Base-by-base conservation (phyloP, 2,113 vertebrate genomes). In the Sorex araneus region DNA sequence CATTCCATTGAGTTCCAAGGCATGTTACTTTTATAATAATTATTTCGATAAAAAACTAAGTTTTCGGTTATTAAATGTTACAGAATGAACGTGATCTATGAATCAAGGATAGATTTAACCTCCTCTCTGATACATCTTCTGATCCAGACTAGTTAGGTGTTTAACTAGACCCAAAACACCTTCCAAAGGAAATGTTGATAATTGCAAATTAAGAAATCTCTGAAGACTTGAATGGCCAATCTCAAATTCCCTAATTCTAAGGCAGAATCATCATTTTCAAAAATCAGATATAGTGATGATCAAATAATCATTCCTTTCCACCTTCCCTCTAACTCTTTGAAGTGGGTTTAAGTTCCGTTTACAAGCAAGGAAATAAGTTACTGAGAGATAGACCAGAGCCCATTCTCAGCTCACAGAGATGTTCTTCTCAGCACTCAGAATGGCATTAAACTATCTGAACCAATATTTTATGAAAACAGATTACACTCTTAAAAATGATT, bases 1-100 rank as follows among this genome's bases (percentile, higher is more conserved):
- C 45, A 84, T n/a, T 47, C 90, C 30, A 32, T 30, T 66, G 66
- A 93, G 67, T 84, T 89, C 54, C 76, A 23, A 76, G 16, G 34
- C 77, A 43, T 8, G 19, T 21, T 47, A 23, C 47, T 32, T 12
- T 34, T 77, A 64, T 50, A 78, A 1, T 1, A 30, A 43, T 66
- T 66, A 77, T 94, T 81, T 45, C 32, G 54, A 70, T 36, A 32
- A 84, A 76, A 84, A 76, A 47, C 11, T 12, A 28, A 77, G 36
- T 8, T 12, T 84, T 80, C 16, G 28, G 57, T 64, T 90, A 28
- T 34, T 32, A 69, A 45, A 6, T 36, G 9, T 50, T 13, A 50
- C 47, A 50, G 40, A 40, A 40, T 40, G 40, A 40, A 40, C 7
- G 40, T 7, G 47, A 50, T 10, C 6, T 13, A 50, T 12, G 47